phyloP scores from a whole-genome alignment of 1,140 invertebrate species.

The Lepidurus packardi region DNA sequence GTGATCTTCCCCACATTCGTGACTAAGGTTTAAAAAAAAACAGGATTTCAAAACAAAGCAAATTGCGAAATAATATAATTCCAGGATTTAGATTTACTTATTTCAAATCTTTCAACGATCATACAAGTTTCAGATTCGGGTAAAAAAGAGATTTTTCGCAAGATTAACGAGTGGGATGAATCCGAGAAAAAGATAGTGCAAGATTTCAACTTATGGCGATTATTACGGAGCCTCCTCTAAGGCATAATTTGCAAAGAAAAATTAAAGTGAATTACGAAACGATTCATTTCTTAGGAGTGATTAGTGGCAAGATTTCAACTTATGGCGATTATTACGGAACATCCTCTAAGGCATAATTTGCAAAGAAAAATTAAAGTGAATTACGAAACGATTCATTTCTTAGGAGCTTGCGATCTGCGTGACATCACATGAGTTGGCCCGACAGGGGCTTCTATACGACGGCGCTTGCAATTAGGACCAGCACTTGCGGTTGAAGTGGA shows the following conservation, averaged over 20 bases:
- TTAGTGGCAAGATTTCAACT: too few relatives aligned
- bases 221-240: neutral
- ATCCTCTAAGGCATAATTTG: neutral
- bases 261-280: neutral
- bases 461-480: neutral
- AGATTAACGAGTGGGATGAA: neutral
- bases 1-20: slow-evolving; percentile 4
- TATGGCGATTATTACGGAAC: too few relatives aligned
- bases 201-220: too few relatives aligned
- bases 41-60: neutral
- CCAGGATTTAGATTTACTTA: neutral
- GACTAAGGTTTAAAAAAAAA: neutral
- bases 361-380: neutral
- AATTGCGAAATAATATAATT: neutral
- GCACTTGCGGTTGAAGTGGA: neutral
- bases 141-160: neutral
- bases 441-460: neutral
- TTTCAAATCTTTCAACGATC: neutral
- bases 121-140: neutral
- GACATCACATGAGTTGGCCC: neutral
- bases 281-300: too few relatives aligned
- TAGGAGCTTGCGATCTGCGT: neutral
- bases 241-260: neutral
- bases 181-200: neutral
- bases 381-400: neutral